Evolutionary conservation across 2,888 invertebrate species (phyloP).

Genomic region (Plebejus argus): DNA sequence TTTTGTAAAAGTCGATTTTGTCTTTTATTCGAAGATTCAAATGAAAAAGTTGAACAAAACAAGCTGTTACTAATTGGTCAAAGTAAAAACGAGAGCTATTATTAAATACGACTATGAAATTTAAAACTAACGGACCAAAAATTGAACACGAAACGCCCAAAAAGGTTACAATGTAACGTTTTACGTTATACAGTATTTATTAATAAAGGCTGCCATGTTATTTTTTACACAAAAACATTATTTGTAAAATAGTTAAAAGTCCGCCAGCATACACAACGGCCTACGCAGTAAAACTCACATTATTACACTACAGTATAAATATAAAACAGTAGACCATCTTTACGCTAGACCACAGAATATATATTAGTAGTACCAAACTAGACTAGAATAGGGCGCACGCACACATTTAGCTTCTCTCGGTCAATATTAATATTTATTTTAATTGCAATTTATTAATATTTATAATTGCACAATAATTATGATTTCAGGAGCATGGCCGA

Average conservation of each 20-base stretch:
- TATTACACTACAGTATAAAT: background rate
- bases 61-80: background rate
- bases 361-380: no score
- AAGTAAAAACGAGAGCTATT: background rate
- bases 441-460: no score
- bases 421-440: no score
- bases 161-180: background rate
- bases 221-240: background rate
- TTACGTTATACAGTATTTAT: background rate
- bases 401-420: background rate
- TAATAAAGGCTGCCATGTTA: background rate
- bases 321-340: background rate
- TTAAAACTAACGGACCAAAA: slow-evolving; percentile 7
- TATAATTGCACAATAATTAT: background rate
- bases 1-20: background rate
- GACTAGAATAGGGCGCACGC: background rate
- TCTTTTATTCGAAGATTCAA: background rate
- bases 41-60: background rate
- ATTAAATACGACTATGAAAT: background rate
- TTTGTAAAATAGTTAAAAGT: slow-evolving; percentile 27
- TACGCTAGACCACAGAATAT: no score
- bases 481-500: background rate
- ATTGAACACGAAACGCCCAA: background rate
- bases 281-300: slow-evolving; percentile 17
- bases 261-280: background rate